Conservation (phyloP, 2,888 invertebrate genomes). For the Caenorhabditis angaria region DNA sequence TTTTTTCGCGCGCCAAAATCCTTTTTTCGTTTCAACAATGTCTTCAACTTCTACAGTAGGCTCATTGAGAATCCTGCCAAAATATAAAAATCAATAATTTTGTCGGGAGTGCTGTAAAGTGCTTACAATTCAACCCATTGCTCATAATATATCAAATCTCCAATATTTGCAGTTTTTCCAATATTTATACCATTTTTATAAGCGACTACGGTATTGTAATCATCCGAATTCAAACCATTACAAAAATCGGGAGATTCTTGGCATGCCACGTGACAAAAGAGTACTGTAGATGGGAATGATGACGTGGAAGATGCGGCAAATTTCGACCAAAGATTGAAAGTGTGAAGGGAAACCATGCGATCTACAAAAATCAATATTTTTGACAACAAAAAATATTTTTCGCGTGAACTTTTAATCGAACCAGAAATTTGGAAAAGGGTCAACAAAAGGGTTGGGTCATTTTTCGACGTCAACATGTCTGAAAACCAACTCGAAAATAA, state of each 20-base stretch:
- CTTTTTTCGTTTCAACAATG: constrained; percentile 29
- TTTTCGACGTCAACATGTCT: too few species aligned
- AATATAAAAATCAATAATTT: background rate
- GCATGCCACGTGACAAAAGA: constrained; percentile 60
- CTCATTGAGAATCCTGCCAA: constrained; percentile 49
- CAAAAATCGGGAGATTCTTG: constrained; percentile 61
- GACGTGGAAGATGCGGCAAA: constrained; percentile 37
- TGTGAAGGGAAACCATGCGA: constrained; percentile 53
- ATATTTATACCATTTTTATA: constrained; percentile 58
- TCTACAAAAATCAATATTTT: constrained; percentile 16
- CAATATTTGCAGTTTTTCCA: constrained; percentile 57
- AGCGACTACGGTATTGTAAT: constrained; percentile 64
- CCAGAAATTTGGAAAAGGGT: constrained; percentile 3
- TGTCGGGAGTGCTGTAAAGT: background rate
- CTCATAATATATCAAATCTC: constrained; percentile 61
- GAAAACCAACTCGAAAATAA: too few species aligned
- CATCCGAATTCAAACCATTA: constrained; percentile 44
- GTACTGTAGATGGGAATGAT: background rate
- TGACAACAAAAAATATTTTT: background rate
- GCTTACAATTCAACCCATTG: constrained; percentile 60
- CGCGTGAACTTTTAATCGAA: too few species aligned
- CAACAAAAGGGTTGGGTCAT: too few species aligned
- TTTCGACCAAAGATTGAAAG: constrained; percentile 55
- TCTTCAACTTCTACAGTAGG: constrained; percentile 17
- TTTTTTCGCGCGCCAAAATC: constrained; percentile 16